A percentile compares a stretch with the other conserved stretches of the same genome.
Conservation (phyloP, 2,888 invertebrate genomes). For the Mythimna vitellina region DNA sequence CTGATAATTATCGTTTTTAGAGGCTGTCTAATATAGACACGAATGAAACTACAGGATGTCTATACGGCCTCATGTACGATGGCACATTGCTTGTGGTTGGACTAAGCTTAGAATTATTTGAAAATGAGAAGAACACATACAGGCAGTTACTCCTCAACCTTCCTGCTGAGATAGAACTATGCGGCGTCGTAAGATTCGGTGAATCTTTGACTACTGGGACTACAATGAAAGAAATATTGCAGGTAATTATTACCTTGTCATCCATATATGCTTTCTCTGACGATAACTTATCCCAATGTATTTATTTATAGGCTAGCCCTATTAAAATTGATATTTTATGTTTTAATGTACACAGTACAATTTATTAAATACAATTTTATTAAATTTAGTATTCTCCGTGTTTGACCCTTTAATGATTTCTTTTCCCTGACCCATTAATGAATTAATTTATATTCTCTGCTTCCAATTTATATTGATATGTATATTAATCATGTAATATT, state of each 20-base stretch:
- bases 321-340: background rate
- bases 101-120: conserved; percentile 92
- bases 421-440: no score
- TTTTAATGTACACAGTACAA: background rate
- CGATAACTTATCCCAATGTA: background rate
- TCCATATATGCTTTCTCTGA: background rate
- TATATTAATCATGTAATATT: background rate
- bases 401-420: background rate
- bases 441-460: background rate
- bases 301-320: background rate
- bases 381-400: background rate
- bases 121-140: conserved; percentile 88
- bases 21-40: conserved; percentile 92
- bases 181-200: conserved; percentile 93
- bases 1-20: conserved; percentile 81
- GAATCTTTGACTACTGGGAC: conserved; percentile 91
- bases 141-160: conserved; percentile 91
- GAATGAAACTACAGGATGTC: conserved; percentile 92
- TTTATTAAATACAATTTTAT: no score
- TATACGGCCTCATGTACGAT: conserved; percentile 94
- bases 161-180: conserved; percentile 94
- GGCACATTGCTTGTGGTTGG: conserved; percentile 93
- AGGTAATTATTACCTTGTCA: conserved; percentile 74
- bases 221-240: conserved; percentile 91
- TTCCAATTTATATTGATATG: background rate